Evolutionary conservation across 2,888 invertebrate genomes (phyloP), one percentile per base, ranked within the genome.

Genomic region (Drosophila pseudotakahashii): DNA sequence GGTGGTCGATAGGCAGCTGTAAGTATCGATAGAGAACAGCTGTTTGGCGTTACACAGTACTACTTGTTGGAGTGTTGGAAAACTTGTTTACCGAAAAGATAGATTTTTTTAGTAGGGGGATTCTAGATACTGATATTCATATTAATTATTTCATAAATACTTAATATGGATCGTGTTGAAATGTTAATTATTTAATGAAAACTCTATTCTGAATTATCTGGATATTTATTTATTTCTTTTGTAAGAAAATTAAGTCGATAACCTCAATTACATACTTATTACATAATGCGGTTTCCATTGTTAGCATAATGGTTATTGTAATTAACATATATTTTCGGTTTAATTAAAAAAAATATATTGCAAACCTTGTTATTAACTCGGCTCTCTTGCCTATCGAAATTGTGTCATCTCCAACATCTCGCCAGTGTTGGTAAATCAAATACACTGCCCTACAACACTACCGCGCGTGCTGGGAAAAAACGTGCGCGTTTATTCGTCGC

Each of bases 391-490:
- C 3, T 32, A 59, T 59, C 54, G 58, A 41, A n/a, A 14, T 6
- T 3, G 1, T 39, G 19, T 3, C 58, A 41, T 59, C 58, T 16
- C 48, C n/a, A n/a, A 11, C 11, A 11, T 2, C 7, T 6, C 9
- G n/a, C 42, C 41, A 44, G 13, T 26, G 9, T 19, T 60, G 36
- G 6, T 23, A 30, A 63, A 63, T 34, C 9, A 5, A 16, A 41
- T 41, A 16, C 66, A 45, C 63, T 36, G 37, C 23, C 19, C 36
- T 11, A 66, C 26, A 64, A 66, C 55, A 68, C 68, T 68, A 55
- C 67, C 67, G 69, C 68, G 57, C 69, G 68, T 50, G 69, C 53
- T 54, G 60, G 54, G 72, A 83, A 78, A 80, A 82, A 82, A 82
- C 81, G 81, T 82, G 81, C 81, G 87, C 77, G 73, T 73, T 66